Evolutionary conservation across 37 sponge, comb jelly and placozoan species (phyloP).

Genomic region (Dysidea cf. avara): DNA sequence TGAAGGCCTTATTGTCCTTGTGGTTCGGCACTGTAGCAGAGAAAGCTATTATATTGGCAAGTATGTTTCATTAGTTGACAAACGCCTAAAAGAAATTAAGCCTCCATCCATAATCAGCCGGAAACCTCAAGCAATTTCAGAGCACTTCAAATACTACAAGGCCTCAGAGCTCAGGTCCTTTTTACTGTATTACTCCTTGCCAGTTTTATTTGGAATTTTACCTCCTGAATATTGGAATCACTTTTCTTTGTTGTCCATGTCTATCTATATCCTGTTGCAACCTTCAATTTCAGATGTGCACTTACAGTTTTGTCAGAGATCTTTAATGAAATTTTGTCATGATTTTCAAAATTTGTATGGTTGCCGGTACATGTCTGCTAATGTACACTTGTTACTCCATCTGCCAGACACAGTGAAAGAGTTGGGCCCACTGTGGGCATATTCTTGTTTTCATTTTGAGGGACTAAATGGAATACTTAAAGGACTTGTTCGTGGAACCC

Average conservation of each 20-base stretch:
- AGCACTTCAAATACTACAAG: background rate
- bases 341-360: background rate
- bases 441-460: no score
- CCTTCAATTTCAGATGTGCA: background rate
- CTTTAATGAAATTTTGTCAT: background rate
- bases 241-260: background rate
- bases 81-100: background rate
- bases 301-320: background rate
- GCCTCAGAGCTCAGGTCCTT: background rate
- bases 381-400: conserved; percentile 7
- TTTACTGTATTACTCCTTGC: background rate
- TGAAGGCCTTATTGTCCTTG: background rate
- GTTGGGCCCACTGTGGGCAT: conserved; percentile 8
- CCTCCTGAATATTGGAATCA: background rate
- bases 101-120: conserved; percentile 7
- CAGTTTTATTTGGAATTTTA: background rate
- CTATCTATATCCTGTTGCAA: no score
- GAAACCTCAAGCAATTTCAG: background rate
- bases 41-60: no score
- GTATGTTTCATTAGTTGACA: no score
- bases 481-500: conserved; percentile 7
- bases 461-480: conserved; percentile 2
- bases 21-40: no score
- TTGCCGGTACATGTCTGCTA: conserved; percentile 2
- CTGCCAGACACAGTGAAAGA: conserved; percentile 2